Base-by-base conservation (phyloP, 2,888 invertebrate genomes). In the Odontocerum albicorne region DNA sequence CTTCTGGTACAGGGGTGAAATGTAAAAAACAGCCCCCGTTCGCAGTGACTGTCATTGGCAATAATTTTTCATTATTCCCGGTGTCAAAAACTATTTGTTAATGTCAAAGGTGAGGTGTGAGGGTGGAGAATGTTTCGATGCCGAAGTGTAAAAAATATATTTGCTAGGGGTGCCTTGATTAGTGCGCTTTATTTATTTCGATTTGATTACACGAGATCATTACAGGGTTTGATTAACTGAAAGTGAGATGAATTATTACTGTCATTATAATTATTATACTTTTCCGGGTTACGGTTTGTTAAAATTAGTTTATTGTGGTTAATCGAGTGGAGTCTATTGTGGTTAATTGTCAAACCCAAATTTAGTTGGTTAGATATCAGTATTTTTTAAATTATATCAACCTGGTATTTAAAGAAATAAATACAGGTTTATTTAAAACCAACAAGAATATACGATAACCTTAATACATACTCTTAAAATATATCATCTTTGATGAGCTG, bases 51-150 rank as follows among this genome's bases (percentile, higher is more conserved):
- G 49, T 39, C 53, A 22, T 49, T 49, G 17, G 27, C 42, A 59
- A 55, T 59, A 46, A 49, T 55, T 52, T 52, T 55, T 52, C 53
- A 52, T 51, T 42, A 40, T 40, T 36, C 46, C 16, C 31, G 49
- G 50, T 53, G 55, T 59, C 56, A 53, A 56, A 58, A 59, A 56
- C 59, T 56, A 59, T 59, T 59, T 59, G 59, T 59, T 39, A 53
- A 49, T 56, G 56, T 59, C 59, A 54, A 45, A 55, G 59, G 53
- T 56, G 52, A 53, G 32, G 44, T 42, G 55, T 49, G 55, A 49
- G 53, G 43, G 38, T 33, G 16, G 19, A 22, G 44, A 51, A n/a
- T n/a, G 58, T 35, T 49, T 40, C 15, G 32, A 35, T 22, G 40
- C 36, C 12, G 16, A 10, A 31, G 10, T 21, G 38, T 36, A 45